Evolutionary conservation across 2,113 vertebrate genomes (phyloP).

Genomic region (Apus apus): DNA sequence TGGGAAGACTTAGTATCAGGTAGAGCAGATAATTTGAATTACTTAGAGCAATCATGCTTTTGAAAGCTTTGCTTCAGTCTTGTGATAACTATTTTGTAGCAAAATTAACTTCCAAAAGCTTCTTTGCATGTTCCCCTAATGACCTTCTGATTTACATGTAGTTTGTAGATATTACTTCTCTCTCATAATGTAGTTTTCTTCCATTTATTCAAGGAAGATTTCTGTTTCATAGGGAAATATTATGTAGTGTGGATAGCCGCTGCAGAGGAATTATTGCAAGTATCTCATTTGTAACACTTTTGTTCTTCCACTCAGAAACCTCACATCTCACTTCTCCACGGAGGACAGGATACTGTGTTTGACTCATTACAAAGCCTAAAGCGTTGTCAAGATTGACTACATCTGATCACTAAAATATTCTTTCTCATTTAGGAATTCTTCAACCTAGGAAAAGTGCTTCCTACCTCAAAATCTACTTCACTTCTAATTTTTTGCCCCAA

Average conservation of each 20-base stretch:
- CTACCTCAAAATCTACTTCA: background rate
- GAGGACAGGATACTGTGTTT: constrained; percentile 21
- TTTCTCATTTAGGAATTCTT: constrained; percentile 7
- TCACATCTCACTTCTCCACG: background rate
- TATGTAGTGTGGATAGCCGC: background rate
- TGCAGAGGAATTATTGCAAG: constrained; percentile 27
- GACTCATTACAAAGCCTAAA: constrained; percentile 28
- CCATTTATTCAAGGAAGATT: constrained; percentile 4
- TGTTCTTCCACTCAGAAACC: constrained; percentile 21
- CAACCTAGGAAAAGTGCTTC: background rate
- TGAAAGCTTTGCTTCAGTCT: constrained; percentile 40
- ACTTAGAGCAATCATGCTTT: constrained; percentile 35
- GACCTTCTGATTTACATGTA: constrained; percentile 3
- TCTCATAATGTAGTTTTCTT: background rate
- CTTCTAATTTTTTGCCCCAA: background rate
- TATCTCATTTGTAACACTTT: constrained; percentile 29
- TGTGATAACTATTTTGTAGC: constrained; percentile 13
- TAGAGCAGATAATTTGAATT: constrained; percentile 54
- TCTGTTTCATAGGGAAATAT: constrained; percentile 15
- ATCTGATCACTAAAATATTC: background rate
- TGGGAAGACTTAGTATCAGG: constrained; percentile 41
- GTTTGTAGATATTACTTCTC: constrained; percentile 23
- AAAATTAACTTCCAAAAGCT: constrained; percentile 49
- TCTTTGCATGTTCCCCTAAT: background rate
- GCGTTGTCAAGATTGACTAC: constrained; percentile 15